Conservation (phyloP, 2,888 invertebrate genomes). For the Tigriopus californicus region DNA sequence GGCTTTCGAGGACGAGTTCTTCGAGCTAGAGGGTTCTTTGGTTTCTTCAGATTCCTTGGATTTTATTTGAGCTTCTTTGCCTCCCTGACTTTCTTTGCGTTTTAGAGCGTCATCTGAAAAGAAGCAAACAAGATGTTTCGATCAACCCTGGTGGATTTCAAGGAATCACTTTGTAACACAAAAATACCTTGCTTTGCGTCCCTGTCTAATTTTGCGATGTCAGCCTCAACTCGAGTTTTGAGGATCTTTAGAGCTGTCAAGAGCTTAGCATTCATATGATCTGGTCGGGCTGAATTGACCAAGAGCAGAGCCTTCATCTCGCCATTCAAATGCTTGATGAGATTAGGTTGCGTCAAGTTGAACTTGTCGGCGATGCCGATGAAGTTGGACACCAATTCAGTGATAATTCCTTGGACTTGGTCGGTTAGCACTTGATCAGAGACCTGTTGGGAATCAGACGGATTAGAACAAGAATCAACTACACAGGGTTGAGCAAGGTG, state of each 20-base stretch:
- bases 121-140: no score
- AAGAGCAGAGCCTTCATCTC: constrained; percentile 39
- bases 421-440: constrained; percentile 41
- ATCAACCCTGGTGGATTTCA: no score
- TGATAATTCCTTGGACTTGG: constrained; percentile 40
- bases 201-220: background rate
- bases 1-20: no score
- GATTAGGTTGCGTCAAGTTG: constrained; percentile 31
- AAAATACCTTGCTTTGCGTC: no score
- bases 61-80: no score
- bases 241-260: constrained; percentile 1
- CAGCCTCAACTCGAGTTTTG: background rate
- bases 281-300: constrained; percentile 24
- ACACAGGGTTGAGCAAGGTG: no score
- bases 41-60: no score
- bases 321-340: constrained; percentile 35
- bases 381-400: constrained; percentile 41
- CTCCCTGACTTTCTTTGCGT: no score
- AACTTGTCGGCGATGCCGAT: constrained; percentile 33
- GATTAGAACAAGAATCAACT: no score
- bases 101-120: no score
- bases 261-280: background rate
- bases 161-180: no score
- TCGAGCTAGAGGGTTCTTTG: no score
- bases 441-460: constrained; percentile 28